phyloP scores from a whole-genome alignment of 2,113 vertebrate genomes.

The Xiphorhynchus elegans region DNA sequence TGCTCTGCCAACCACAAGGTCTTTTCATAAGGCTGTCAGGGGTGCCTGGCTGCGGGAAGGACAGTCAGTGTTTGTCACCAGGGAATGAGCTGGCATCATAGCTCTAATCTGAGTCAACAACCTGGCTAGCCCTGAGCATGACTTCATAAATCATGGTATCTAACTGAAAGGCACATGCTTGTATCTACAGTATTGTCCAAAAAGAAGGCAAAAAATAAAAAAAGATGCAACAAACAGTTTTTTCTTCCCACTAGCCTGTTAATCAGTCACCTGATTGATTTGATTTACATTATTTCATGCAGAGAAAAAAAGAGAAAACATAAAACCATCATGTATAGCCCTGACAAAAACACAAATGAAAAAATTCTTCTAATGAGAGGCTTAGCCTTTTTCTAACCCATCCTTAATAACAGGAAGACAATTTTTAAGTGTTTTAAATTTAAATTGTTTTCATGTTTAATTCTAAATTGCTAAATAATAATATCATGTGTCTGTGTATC shows the following conservation, averaged over 20 bases:
- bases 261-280: constrained; percentile 37
- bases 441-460: constrained; percentile 29
- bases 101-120: constrained; percentile 63
- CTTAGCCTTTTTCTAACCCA: constrained; percentile 31
- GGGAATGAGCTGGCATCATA: constrained; percentile 64
- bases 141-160: constrained; percentile 48
- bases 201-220: background rate
- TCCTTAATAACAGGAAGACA: constrained; percentile 1
- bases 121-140: constrained; percentile 50
- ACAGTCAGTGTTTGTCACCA: constrained; percentile 64
- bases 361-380: constrained; percentile 33
- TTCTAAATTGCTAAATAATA: constrained; percentile 28
- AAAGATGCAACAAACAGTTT: background rate
- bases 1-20: constrained; percentile 57
- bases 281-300: background rate
- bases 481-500: background rate
- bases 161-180: constrained; percentile 40
- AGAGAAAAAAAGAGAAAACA: background rate
- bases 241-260: background rate
- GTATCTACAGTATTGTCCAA: background rate
- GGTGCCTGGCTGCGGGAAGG: constrained; percentile 50
- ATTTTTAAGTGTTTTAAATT: constrained; percentile 41
- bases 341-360: constrained; percentile 33
- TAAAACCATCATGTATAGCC: background rate
- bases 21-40: constrained; percentile 63